phyloP scores from a whole-genome alignment of 2,888 invertebrate species.

The Drosophila paranaensis region DNA sequence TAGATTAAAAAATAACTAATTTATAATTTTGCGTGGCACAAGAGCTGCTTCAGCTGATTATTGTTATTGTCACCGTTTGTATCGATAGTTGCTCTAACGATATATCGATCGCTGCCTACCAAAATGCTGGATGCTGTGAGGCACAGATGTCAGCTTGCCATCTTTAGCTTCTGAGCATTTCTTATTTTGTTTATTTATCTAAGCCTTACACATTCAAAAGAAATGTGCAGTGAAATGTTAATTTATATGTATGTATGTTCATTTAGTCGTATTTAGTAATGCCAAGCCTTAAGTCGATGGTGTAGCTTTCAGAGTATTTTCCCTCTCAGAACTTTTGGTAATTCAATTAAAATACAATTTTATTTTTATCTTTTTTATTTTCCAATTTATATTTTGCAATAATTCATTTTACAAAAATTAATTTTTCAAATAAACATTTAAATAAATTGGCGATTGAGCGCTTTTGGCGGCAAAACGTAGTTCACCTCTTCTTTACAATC shows the following conservation, averaged over 20 bases:
- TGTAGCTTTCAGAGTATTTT: too few species aligned
- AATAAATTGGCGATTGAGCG: background rate
- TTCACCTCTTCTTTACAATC: conserved; percentile 6
- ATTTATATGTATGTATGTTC: background rate
- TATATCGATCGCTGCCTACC: conserved; percentile 7
- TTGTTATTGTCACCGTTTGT: conserved; percentile 68
- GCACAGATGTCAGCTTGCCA: background rate
- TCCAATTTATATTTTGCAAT: too few species aligned
- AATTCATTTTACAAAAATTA: too few species aligned
- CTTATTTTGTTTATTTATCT: background rate
- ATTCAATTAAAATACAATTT: too few species aligned
- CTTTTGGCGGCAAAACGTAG: conserved; percentile 17
- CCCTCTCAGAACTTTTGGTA: too few species aligned
- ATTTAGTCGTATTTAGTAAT: too few species aligned
- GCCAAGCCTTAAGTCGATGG: too few species aligned
- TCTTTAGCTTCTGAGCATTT: background rate
- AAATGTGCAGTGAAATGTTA: too few species aligned
- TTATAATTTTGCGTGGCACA: conserved; percentile 76
- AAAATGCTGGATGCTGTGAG: conserved; percentile 7
- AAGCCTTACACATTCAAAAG: background rate
- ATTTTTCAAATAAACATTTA: background rate
- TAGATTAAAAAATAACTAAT: conserved; percentile 52
- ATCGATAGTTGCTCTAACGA: conserved; percentile 45
- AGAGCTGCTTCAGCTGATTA: conserved; percentile 72
- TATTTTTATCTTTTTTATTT: too few species aligned